phyloP scores from a whole-genome alignment of 2,797 vertebrate species.

The Chelmon rostratus region DNA sequence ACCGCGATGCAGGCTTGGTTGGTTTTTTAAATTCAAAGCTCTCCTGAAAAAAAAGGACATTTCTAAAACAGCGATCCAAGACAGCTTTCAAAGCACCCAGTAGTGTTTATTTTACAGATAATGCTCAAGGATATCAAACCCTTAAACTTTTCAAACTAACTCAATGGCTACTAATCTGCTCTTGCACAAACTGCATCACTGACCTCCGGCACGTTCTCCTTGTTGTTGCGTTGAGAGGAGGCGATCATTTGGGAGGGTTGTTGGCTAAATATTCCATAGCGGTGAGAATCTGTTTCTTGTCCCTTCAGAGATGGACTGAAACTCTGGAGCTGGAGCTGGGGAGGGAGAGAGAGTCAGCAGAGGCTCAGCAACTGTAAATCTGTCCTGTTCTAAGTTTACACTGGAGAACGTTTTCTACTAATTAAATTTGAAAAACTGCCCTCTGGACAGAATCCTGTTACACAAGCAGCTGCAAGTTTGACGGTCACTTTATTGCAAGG shows the following conservation, averaged over 20 bases:
- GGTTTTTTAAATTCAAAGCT: conserved; percentile 91
- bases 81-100: not conserved
- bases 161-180: not conserved
- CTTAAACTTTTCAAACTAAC: not conserved
- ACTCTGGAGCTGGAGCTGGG: conserved; percentile 88
- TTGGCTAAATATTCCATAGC: conserved; percentile 81
- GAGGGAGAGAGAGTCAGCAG: not conserved
- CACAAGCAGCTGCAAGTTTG: not conserved
- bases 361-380: not conserved
- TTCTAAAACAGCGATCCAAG: not conserved
- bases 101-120: not conserved
- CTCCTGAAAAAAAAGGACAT: conserved; percentile 70
- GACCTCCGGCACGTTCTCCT: conserved; percentile 91
- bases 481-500: not conserved
- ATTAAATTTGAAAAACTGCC: conserved; percentile 1
- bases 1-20: conserved; percentile 82
- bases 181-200: not conserved
- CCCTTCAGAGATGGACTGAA: conserved; percentile 91
- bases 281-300: conserved; percentile 74
- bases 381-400: not conserved
- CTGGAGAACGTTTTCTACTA: not conserved
- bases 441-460: not conserved
- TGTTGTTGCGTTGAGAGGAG: conserved; percentile 76
- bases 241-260: conserved; percentile 28
- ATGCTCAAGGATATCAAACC: not conserved